A percentile compares a stretch with the other conserved stretches of the same genome.
phyloP scores from a whole-genome alignment of 2,888 invertebrate species.

The Caenorhabditis zanzibari region DNA sequence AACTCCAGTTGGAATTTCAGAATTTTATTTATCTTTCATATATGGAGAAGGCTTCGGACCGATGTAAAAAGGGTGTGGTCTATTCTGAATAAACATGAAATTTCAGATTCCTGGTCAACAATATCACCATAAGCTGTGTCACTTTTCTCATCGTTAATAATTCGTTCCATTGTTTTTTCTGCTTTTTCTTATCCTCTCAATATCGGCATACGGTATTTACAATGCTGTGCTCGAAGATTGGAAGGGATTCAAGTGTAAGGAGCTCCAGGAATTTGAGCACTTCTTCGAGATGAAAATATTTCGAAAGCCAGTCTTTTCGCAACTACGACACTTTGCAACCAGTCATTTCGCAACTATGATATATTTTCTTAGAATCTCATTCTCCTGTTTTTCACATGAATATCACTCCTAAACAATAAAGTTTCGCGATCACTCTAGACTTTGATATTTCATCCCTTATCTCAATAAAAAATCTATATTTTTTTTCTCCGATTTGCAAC shows the following conservation, averaged over 20 bases:
- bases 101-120: slow-evolving; percentile 4
- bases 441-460: slow-evolving; percentile 19
- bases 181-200: slow-evolving; percentile 28
- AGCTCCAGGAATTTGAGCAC: slow-evolving; percentile 13
- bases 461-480: neutral
- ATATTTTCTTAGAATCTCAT: too few relatives aligned
- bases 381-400: neutral
- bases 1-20: slow-evolving; percentile 53
- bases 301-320: too few relatives aligned
- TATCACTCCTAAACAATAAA: neutral
- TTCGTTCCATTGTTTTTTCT: slow-evolving; percentile 18
- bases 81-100: neutral
- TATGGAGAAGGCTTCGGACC: neutral
- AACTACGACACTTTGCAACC: too few relatives aligned
- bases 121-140: neutral
- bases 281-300: neutral
- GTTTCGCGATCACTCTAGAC: neutral
- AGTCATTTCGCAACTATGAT: too few relatives aligned
- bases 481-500: slow-evolving; percentile 1
- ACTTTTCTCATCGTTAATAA: slow-evolving; percentile 12
- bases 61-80: neutral
- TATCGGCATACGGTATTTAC: neutral
- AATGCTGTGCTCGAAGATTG: neutral
- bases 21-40: slow-evolving; percentile 49
- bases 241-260: neutral